Evolutionary conservation across 2,888 invertebrate genomes (phyloP).

Genomic region (Rotaria sp.): DNA sequence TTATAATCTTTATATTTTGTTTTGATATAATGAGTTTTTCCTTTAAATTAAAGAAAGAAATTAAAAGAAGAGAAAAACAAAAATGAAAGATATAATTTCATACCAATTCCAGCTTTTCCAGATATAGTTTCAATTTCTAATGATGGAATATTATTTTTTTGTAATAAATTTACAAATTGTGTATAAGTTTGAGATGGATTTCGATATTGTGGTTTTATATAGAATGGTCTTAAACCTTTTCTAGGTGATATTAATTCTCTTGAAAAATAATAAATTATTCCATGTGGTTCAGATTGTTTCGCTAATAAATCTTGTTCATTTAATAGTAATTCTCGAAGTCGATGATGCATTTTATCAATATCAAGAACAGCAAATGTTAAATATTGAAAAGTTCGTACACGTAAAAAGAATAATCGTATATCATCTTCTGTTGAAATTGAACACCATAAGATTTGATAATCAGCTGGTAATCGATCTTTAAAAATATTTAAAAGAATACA

Average conservation of each 20-base stretch:
- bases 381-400: neutral
- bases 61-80: neutral
- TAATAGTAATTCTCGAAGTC: neutral
- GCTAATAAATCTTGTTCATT: constrained; percentile 4
- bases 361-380: neutral
- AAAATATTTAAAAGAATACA: neutral
- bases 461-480: neutral
- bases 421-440: neutral
- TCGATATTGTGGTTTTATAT: neutral
- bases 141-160: neutral
- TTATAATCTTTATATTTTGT: neutral
- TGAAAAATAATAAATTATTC: neutral
- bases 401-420: constrained; percentile 6
- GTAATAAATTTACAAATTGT: neutral
- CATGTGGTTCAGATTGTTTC: neutral
- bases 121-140: neutral
- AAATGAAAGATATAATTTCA: neutral
- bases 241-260: neutral
- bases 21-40: neutral
- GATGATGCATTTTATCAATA: constrained; percentile 3
- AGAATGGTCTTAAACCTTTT: neutral
- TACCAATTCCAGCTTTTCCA: constrained; percentile 18
- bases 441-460: constrained; percentile 6
- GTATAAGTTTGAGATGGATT: neutral
- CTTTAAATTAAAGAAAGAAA: neutral